phyloP scores from a whole-genome alignment of 2,888 invertebrate genomes.

The Lasioglossum malachurum region DNA sequence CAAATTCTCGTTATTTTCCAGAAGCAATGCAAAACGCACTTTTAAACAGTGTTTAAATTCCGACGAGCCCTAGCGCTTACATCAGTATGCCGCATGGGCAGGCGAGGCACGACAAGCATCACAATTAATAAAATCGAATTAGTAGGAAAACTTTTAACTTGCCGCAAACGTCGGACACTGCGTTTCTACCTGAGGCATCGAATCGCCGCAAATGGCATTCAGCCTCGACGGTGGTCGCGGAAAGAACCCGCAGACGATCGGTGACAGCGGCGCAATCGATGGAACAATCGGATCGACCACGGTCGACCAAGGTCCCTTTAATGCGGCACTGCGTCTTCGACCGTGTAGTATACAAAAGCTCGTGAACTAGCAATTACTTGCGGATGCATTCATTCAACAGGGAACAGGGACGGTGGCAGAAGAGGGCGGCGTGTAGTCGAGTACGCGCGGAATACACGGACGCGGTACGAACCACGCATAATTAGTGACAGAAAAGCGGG shows the following conservation, averaged over 20 bases:
- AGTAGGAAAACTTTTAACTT: neutral
- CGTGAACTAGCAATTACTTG: conserved; percentile 20
- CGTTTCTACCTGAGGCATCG: conserved; percentile 15
- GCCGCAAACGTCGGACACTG: neutral
- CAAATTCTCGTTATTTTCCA: neutral
- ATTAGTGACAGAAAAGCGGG: conserved; percentile 66
- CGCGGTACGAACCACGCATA: conserved; percentile 56
- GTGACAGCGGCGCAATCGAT: neutral
- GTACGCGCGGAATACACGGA: conserved; percentile 49
- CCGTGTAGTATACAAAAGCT: conserved; percentile 7
- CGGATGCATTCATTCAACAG: conserved; percentile 9
- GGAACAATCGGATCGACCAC: conserved; percentile 8
- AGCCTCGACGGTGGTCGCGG: neutral
- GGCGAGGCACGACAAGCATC: neutral
- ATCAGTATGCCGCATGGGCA: neutral
- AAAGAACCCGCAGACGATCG: conserved; percentile 1
- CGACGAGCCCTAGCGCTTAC: neutral
- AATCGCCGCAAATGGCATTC: conserved; percentile 10
- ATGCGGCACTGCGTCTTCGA: neutral
- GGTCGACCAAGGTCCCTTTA: conserved; percentile 10
- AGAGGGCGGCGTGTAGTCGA: conserved; percentile 25
- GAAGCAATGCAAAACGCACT: neutral
- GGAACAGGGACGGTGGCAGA: neutral
- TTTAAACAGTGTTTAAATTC: neutral
- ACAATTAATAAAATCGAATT: conserved; percentile 24